Evolutionary conservation across 2,113 vertebrate species (phyloP).

Genomic region (Oxyura jamaicensis): DNA sequence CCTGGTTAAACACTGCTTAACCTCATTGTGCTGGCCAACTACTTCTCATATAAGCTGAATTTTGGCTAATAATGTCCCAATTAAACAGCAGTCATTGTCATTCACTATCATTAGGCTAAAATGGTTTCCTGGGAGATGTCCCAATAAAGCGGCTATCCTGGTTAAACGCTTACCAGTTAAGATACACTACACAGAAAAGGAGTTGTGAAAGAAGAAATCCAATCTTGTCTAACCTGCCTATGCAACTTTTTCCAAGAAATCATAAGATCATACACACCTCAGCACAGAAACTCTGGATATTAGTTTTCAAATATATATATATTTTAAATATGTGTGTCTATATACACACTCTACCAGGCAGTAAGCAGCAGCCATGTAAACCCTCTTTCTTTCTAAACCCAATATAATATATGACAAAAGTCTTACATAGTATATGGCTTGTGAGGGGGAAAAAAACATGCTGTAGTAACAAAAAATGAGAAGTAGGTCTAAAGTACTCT

Average conservation of each 20-base stretch:
- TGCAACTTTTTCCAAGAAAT: not conserved
- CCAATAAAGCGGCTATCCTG: slow-evolving; percentile 22
- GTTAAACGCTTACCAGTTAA: slow-evolving; percentile 2
- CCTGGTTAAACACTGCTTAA: slow-evolving; percentile 62
- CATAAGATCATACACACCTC: not conserved
- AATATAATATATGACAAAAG: not conserved
- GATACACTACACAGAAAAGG: not conserved
- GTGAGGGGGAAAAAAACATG: not conserved
- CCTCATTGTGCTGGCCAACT: not conserved
- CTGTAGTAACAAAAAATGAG: not conserved
- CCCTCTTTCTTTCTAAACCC: not conserved
- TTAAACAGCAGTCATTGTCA: slow-evolving; percentile 55
- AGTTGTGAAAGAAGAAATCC: not conserved
- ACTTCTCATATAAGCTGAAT: not conserved
- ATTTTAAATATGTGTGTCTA: no score
- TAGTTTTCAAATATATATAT: not conserved
- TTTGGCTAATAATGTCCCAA: slow-evolving; percentile 55
- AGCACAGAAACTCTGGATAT: not conserved
- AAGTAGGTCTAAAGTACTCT: not conserved
- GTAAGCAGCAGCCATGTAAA: not conserved
- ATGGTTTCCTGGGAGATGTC: slow-evolving; percentile 52
- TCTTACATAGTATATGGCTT: not conserved
- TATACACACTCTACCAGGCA: not conserved
- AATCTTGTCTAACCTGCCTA: not conserved
- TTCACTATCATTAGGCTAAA: slow-evolving; percentile 59